Percentiles rank a stretch among this genome's conserved stretches.
phyloP scores from a whole-genome alignment of 2,113 vertebrate genomes.

The Anser brachyrhynchus region DNA sequence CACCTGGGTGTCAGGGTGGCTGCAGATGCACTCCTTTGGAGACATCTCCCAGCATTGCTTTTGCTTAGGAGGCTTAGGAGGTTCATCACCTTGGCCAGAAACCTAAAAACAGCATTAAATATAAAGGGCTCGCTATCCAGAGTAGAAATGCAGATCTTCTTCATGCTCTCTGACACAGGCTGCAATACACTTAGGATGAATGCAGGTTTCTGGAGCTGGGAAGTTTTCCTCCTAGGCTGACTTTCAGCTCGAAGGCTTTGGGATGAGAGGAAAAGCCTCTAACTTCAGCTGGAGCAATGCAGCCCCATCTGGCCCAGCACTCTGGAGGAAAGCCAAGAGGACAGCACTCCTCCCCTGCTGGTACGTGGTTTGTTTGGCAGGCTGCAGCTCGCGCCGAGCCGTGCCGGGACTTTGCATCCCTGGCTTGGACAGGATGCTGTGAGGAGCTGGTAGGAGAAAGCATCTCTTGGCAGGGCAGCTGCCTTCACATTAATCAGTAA shows the following conservation, averaged over 20 bases:
- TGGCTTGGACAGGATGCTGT: background rate
- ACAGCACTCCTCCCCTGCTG: background rate
- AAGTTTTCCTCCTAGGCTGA: background rate
- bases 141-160: background rate
- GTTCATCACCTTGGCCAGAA: background rate
- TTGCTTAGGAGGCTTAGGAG: background rate
- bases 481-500: background rate
- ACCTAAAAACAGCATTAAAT: background rate
- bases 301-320: background rate
- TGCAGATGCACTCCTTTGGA: background rate
- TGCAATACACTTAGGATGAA: background rate
- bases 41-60: background rate
- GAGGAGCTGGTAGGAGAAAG: background rate
- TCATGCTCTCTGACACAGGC: background rate
- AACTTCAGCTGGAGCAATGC: background rate
- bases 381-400: background rate
- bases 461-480: background rate
- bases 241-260: background rate
- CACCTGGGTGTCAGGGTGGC: too few relatives aligned
- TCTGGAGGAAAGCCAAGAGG: background rate
- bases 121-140: background rate
- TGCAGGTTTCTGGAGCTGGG: background rate
- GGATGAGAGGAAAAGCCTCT: background rate
- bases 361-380: background rate
- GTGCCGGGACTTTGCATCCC: background rate